Evolutionary conservation across 2,888 invertebrate species (phyloP).

Genomic region (Steinernema carpocapsae): DNA sequence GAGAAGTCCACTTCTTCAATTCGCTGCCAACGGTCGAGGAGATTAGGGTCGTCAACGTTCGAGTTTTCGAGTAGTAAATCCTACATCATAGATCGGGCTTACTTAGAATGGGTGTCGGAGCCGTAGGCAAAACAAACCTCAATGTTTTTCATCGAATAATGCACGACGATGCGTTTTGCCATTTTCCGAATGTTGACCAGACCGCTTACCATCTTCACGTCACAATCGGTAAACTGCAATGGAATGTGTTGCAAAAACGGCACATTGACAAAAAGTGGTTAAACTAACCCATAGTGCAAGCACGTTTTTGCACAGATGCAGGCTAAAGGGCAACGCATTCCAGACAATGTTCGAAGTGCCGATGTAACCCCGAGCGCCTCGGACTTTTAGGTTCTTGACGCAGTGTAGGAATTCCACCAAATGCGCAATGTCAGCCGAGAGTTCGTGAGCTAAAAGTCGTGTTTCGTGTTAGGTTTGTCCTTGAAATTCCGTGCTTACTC

Average conservation of each 20-base stretch:
- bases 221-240: slow-evolving; percentile 69
- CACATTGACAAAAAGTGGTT: neutral
- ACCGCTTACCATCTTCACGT: slow-evolving; percentile 66
- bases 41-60: slow-evolving; percentile 33
- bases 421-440: slow-evolving; percentile 86
- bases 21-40: slow-evolving; percentile 71
- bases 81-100: slow-evolving; percentile 73
- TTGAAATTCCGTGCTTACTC: neutral
- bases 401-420: slow-evolving; percentile 81
- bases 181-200: slow-evolving; percentile 74
- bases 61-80: slow-evolving; percentile 73
- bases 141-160: slow-evolving; percentile 75
- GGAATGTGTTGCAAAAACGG: neutral
- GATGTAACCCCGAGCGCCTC: slow-evolving; percentile 77
- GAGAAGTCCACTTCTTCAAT: slow-evolving; percentile 80
- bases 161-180: slow-evolving; percentile 76
- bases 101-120: too few species aligned
- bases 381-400: slow-evolving; percentile 77
- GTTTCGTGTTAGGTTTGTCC: neutral
- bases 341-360: slow-evolving; percentile 85
- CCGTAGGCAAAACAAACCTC: slow-evolving; percentile 38
- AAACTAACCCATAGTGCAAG: slow-evolving; percentile 73
- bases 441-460: slow-evolving; percentile 75
- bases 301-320: slow-evolving; percentile 83
- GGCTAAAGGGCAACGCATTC: slow-evolving; percentile 80